A percentile compares a stretch with the other conserved stretches of the same genome.
Evolutionary conservation across 2,888 invertebrate species (phyloP).

Genomic region (Malachius bipustulatus): DNA sequence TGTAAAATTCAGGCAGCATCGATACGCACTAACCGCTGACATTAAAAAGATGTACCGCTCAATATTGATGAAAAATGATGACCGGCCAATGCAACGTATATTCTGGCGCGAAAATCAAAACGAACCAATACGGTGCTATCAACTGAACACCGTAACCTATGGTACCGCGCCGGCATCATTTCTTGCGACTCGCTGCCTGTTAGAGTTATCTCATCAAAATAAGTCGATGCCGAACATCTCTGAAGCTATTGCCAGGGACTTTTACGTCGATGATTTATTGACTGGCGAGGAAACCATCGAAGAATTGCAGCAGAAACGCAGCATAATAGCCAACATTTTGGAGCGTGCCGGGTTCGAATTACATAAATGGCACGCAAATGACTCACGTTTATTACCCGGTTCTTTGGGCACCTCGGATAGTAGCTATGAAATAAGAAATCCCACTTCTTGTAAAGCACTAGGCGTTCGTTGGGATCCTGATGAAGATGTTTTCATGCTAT

Average conservation of each 20-base stretch:
- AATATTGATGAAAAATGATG: neutral
- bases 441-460: no score
- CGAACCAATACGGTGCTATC: neutral
- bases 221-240: neutral
- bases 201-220: neutral
- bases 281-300: neutral
- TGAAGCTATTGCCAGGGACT: neutral
- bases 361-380: neutral
- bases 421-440: no score
- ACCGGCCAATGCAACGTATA: neutral
- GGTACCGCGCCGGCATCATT: neutral
- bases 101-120: neutral
- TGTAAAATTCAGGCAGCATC: neutral
- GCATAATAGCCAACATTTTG: neutral
- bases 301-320: neutral
- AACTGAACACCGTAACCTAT: neutral
- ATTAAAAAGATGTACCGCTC: neutral
- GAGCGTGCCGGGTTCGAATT: neutral
- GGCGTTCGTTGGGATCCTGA: no score
- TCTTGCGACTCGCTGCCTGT: neutral
- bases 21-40: neutral
- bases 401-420: no score
- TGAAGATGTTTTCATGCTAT: no score
- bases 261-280: neutral
- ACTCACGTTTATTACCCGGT: neutral